Conservation (phyloP, 2,113 vertebrate genomes). For the Macaca nemestrina region DNA sequence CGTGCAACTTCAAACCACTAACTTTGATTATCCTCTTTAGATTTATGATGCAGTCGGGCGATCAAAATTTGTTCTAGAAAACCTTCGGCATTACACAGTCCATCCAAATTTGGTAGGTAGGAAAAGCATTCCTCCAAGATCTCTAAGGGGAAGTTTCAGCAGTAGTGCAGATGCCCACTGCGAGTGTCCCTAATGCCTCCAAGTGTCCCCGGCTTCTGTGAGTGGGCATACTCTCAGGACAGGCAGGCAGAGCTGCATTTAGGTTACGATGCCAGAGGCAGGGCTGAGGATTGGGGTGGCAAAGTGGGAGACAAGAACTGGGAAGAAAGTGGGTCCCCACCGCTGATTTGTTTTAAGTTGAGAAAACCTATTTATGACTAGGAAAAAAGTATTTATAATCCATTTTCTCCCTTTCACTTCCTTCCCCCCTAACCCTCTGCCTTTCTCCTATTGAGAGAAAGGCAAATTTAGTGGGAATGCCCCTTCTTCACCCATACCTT, state of each 20-base stretch:
- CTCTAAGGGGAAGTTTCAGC: not conserved
- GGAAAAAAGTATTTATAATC: not conserved
- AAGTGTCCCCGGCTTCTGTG: not conserved
- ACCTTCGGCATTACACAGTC: slow-evolving; percentile 34
- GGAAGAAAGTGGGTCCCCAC: not conserved
- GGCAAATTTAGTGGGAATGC: not conserved
- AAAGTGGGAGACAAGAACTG: not conserved
- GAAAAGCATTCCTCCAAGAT: not conserved
- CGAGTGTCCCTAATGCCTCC: not conserved
- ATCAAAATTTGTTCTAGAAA: slow-evolving; percentile 64
- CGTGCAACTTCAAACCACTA: not conserved
- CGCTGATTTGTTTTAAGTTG: not conserved
- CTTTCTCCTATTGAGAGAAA: not conserved
- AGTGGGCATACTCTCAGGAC: not conserved
- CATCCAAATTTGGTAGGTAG: slow-evolving; percentile 76
- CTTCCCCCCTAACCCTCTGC: not conserved
- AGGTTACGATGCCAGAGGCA: no score
- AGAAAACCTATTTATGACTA: slow-evolving; percentile 24
- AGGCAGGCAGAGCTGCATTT: not conserved
- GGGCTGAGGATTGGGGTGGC: not conserved
- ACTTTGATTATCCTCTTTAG: slow-evolving; percentile 60
- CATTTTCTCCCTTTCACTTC: not conserved
- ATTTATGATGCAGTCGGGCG: not conserved
- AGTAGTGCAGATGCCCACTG: not conserved
- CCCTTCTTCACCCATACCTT: not conserved